Evolutionary conservation across 1,140 invertebrate genomes (phyloP).

Genomic region (Hylaeus volcanicus): DNA sequence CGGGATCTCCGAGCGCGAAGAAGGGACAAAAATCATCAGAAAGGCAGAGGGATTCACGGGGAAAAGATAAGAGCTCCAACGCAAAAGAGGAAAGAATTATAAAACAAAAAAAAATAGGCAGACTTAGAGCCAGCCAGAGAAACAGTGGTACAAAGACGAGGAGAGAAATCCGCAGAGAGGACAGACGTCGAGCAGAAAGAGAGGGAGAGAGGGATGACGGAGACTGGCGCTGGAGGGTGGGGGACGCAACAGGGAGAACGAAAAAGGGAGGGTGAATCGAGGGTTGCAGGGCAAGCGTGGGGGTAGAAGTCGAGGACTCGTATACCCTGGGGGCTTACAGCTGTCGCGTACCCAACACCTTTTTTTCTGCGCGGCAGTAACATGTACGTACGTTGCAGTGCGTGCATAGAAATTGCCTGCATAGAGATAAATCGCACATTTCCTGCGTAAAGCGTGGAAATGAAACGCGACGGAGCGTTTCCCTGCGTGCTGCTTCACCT

Average conservation of each 20-base stretch:
- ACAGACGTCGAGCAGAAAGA: not conserved
- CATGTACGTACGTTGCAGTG: constrained; percentile 47
- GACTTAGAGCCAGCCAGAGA: not conserved
- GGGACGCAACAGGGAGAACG: not conserved
- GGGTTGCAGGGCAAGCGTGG: constrained; percentile 53
- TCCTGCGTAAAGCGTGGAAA: constrained; percentile 51
- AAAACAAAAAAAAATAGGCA: not conserved
- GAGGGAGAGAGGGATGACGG: not conserved
- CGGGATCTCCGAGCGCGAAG: not conserved
- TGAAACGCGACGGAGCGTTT: constrained; percentile 38
- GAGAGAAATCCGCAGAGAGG: constrained; percentile 6
- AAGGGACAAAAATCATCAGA: not conserved
- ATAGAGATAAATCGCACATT: constrained; percentile 52
- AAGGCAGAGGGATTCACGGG: not conserved
- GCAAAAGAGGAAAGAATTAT: not conserved
- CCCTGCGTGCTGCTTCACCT: not conserved
- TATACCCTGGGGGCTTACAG: constrained; percentile 76
- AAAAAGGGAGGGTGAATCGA: constrained; percentile 34
- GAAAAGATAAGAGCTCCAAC: not conserved
- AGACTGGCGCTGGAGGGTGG: not conserved
- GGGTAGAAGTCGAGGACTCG: constrained; percentile 74
- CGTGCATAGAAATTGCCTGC: constrained; percentile 59
- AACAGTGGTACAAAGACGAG: constrained; percentile 13
- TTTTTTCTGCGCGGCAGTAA: constrained; percentile 50
- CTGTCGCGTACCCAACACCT: constrained; percentile 79